Base-by-base conservation (phyloP, 1,140 invertebrate genomes). In the Megathymus violae region DNA sequence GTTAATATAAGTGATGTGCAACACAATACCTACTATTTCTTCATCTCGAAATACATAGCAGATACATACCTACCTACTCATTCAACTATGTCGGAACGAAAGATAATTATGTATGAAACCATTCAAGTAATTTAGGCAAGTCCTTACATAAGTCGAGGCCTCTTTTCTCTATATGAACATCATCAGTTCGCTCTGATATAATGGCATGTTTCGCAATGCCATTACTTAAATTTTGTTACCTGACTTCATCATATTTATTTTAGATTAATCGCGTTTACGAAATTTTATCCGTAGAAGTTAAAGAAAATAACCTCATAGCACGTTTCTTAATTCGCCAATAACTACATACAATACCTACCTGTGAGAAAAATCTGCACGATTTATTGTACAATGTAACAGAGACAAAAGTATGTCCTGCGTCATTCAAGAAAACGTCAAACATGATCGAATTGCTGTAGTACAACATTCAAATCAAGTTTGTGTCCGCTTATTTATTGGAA, bases 31-130 rank as follows among this genome's bases (percentile, higher is more conserved):
- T n/a, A n/a, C n/a, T n/a, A n/a, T 22, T 22, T 22, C 19, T 2
- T 22, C 19, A 5, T 36, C 46, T 46, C 44, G 36, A 38, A 11
- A 16, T 41, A 25, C 40, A 31, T 36, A 58, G 40, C 22, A 58
- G 40, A 58, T 58, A 58, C 41, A 22, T 38, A 59, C 47, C 47
- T 58, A 58, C 41, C 40, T 38, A 59, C 47, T 59, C 56, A 59
- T 59, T 59, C 46, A 43, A 43, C 43, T 44, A 59, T 59, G 56
- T 59, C 56, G 43, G 56, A 59, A 59, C 56, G 56, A 59, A 47
- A 59, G 56, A 59, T 47, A 59, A 59, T 59, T 59, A 59, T 59
- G 56, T 59, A 59, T 59, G 56, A 59, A 59, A 59, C 56, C 56
- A 59, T 59, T 59, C 56, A 59, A 59, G 43, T 59, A 47, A 47